Evolutionary conservation across 2,797 vertebrate species (phyloP), one percentile per base, ranked within the genome.

Genomic region (Oryzias dopingdopingensis): DNA sequence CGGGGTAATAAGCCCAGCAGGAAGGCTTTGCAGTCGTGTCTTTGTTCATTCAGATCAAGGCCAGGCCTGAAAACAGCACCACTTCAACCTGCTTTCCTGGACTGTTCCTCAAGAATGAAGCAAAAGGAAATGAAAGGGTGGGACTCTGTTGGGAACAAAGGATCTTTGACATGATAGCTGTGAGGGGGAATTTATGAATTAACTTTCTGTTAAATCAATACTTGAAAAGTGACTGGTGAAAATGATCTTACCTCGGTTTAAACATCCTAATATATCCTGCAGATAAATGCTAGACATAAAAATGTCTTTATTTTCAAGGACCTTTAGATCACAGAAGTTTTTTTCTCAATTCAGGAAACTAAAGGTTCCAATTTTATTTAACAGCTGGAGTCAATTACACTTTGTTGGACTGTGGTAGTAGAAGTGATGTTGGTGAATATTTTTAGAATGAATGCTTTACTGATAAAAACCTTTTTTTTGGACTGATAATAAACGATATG

Each of bases 41-140:
- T 57, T 32, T 77, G 69, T 82, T 77, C 68, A 43, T 18, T 47
- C 46, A 51, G 41, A 62, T 65, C 22, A 6, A 8, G 18, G 15
- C 5, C 4, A 57, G 37, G 47, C 32, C 10, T 75, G 59, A 59
- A 56, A 53, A 42, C 22, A 22, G 51, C 49, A 52, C 52, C 43
- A 42, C 48, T 42, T 6, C 32, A 12, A 16, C 22, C 20, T 42
- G 16, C 62, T 65, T 37, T 79, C 4, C 44, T 59, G 37, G 32
- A 17, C 22, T 49, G 37, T 44, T 52, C 23, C 32, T 32, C 37
- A 47, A 58, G 32, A 37, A 37, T 37, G 32, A 37, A 37, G 10
- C 10, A 12, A 3, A 12, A 72, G 58, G 62, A 80, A 80, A 48
- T 68, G 56, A 42, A 43, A 71, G 70, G 71, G 71, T 76, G 73